These are phyloP conservation scores for Xerus rutilus DNA, from an alignment of 2,797 vertebrate species.

Conservation along the genomic window DNA sequence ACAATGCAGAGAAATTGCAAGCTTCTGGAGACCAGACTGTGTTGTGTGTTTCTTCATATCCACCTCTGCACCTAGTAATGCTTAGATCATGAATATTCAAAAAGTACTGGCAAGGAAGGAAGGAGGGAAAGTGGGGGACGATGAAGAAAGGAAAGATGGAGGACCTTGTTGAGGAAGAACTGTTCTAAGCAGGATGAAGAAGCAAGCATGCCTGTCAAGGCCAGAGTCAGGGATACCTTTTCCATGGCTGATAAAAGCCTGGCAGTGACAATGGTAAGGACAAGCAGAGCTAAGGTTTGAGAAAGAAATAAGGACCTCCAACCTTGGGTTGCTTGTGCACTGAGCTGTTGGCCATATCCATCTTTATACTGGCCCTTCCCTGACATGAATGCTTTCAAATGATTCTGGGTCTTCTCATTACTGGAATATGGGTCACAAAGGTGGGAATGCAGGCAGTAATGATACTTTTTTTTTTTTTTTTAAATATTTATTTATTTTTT, in stretches of 20 bases:
- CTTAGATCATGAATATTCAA: background rate
- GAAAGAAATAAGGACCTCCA: background rate
- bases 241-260: background rate
- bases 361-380: background rate
- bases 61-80: background rate
- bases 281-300: background rate
- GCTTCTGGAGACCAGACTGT: background rate
- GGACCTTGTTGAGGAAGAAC: background rate
- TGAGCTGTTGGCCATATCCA: background rate
- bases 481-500: too few species aligned
- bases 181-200: background rate
- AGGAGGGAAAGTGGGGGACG: background rate
- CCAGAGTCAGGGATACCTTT: background rate
- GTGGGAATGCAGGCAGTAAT: slow-evolving; percentile 18
- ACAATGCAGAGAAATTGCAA: background rate
- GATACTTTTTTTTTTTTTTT: too few species aligned
- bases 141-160: background rate
- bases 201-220: background rate
- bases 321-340: background rate
- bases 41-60: background rate
- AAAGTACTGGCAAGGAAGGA: background rate
- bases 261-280: background rate
- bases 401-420: background rate
- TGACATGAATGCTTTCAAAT: slow-evolving; percentile 1
- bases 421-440: background rate